These are phyloP conservation scores for Chionoecetes opilio DNA, from an alignment of 1,140 invertebrate genomes.

Conservation along the genomic window DNA sequence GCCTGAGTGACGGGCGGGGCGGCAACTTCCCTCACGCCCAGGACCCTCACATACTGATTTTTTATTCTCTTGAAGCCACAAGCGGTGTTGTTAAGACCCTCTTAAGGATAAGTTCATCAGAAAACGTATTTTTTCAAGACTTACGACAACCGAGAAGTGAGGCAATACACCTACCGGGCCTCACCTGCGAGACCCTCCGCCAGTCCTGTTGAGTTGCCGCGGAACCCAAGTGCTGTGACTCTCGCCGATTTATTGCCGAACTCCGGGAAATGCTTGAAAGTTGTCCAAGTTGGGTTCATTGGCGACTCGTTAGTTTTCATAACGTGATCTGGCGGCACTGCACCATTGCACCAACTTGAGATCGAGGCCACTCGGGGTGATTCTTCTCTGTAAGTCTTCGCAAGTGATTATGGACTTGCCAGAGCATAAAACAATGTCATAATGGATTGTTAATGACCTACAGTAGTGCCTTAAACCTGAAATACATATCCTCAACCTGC, in stretches of 20 bases:
- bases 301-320: conserved; percentile 60
- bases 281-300: conserved; percentile 31
- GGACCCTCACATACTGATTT: neutral
- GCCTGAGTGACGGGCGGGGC: neutral
- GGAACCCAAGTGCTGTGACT: conserved; percentile 5
- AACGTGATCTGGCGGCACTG: conserved; percentile 13
- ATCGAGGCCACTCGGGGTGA: neutral
- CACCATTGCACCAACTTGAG: conserved; percentile 16
- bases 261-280: conserved; percentile 42
- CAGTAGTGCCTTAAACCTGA: neutral
- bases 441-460: neutral
- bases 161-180: neutral
- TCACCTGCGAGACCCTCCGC: neutral
- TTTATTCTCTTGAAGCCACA: neutral
- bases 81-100: neutral
- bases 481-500: neutral
- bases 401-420: neutral
- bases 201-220: neutral
- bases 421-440: neutral
- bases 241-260: conserved; percentile 49
- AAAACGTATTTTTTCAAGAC: neutral
- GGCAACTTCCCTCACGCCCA: neutral
- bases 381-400: neutral
- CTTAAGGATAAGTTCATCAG: neutral
- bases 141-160: neutral